A percentile compares a stretch with the other conserved stretches of the same genome.
phyloP scores from a whole-genome alignment of 2,888 invertebrate species.

The Corbicula japonica region DNA sequence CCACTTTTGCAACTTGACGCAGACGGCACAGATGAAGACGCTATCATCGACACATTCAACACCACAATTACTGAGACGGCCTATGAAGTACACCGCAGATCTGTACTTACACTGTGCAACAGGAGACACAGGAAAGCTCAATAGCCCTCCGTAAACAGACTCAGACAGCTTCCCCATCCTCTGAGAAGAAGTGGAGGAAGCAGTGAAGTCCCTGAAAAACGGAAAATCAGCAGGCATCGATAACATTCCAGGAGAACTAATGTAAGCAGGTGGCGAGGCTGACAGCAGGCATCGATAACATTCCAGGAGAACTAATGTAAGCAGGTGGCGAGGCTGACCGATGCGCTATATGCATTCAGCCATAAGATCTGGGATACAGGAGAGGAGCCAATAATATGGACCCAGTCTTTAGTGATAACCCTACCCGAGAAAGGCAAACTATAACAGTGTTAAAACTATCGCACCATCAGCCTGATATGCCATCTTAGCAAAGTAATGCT shows the following conservation, averaged over 20 bases:
- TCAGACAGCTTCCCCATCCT: slow-evolving; percentile 33
- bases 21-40: neutral
- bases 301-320: slow-evolving; percentile 1
- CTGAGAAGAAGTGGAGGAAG: slow-evolving; percentile 41
- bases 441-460: slow-evolving; percentile 25
- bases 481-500: slow-evolving; percentile 54
- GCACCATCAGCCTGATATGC: slow-evolving; percentile 53
- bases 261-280: no score
- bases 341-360: neutral
- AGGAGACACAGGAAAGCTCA: slow-evolving; percentile 8
- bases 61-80: slow-evolving; percentile 20
- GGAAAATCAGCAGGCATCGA: slow-evolving; percentile 49
- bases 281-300: slow-evolving; percentile 16
- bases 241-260: slow-evolving; percentile 40
- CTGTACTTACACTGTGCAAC: slow-evolving; percentile 29
- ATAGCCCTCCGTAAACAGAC: slow-evolving; percentile 1
- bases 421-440: slow-evolving; percentile 44
- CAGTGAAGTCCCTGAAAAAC: slow-evolving; percentile 49
- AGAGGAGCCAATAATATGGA: slow-evolving; percentile 16
- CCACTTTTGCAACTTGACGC: neutral
- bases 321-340: slow-evolving; percentile 25
- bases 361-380: slow-evolving; percentile 14
- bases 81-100: slow-evolving; percentile 45
- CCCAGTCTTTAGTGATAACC: slow-evolving; percentile 6
- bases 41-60: neutral